A percentile compares a stretch with the other conserved stretches of the same genome.
phyloP scores from a whole-genome alignment of 2,888 invertebrate species.

The Augiades crinisus region DNA sequence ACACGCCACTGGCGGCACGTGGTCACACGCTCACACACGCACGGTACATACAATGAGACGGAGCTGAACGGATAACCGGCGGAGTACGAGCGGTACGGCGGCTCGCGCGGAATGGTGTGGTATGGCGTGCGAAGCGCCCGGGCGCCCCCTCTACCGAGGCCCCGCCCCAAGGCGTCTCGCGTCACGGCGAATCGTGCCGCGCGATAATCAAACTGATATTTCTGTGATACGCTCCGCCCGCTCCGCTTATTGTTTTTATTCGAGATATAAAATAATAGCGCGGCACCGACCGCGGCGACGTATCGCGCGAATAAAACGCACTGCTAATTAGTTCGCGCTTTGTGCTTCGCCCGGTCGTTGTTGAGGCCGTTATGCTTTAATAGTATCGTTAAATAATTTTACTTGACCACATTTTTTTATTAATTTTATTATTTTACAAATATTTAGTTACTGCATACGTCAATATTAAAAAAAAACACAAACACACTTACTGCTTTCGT shows the following conservation, averaged over 20 bases:
- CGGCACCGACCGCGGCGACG: constrained; percentile 21
- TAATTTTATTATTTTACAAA: background rate
- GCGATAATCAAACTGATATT: constrained; percentile 78
- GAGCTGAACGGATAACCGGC: constrained; percentile 32
- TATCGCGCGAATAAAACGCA: constrained; percentile 7
- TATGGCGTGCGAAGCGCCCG: constrained; percentile 60
- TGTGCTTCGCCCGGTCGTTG: constrained; percentile 6
- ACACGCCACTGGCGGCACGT: constrained; percentile 54
- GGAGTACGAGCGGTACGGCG: constrained; percentile 47
- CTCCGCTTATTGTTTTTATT: constrained; percentile 74
- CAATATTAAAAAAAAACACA: no score
- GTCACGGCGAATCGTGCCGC: constrained; percentile 74
- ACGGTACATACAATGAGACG: constrained; percentile 47
- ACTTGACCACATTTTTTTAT: background rate
- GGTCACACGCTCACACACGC: constrained; percentile 59
- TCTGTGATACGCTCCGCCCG: constrained; percentile 71
- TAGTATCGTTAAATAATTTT: constrained; percentile 9
- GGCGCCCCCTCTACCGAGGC: constrained; percentile 59
- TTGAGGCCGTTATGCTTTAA: constrained; percentile 8
- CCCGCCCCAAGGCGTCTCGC: constrained; percentile 73
- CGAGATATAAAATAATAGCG: constrained; percentile 72
- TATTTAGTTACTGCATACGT: no score
- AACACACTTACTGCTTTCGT: no score
- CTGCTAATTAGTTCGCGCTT: constrained; percentile 9
- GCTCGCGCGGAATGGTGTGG: constrained; percentile 67